Percentiles rank a stretch among this genome's conserved stretches.
Evolutionary conservation across 2,888 invertebrate genomes (phyloP).

Genomic region (Lithophane ornitopus): DNA sequence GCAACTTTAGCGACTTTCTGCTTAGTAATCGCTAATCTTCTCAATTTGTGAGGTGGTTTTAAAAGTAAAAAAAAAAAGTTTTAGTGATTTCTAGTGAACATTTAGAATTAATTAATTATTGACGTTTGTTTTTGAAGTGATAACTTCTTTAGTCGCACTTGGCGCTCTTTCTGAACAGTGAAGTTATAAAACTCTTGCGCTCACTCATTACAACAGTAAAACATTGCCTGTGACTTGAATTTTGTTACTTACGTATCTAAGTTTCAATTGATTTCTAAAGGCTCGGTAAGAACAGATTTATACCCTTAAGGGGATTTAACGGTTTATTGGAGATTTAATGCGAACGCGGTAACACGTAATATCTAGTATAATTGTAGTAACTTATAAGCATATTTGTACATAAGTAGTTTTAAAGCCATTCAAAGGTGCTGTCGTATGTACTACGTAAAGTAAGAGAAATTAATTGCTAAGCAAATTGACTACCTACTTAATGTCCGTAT

Average conservation of each 20-base stretch:
- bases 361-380: background rate
- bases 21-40: conserved; percentile 61
- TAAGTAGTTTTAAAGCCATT: background rate
- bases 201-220: background rate
- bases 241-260: background rate
- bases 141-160: no score
- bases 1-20: conserved; percentile 65
- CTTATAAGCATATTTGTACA: background rate
- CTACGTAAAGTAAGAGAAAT: background rate
- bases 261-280: background rate
- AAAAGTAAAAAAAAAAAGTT: no score
- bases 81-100: background rate
- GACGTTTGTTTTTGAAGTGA: no score
- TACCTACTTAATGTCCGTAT: background rate
- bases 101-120: background rate
- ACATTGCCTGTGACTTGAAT: background rate
- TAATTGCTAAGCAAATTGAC: background rate
- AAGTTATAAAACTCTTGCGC: background rate
- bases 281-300: background rate
- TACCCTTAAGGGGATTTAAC: background rate
- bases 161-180: no score
- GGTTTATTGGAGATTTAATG: background rate
- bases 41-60: background rate
- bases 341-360: background rate
- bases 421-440: background rate